Evolutionary conservation across 1,140 invertebrate species (phyloP), one percentile per base, ranked within the genome.

Genomic region (Xylocopa sonorina): DNA sequence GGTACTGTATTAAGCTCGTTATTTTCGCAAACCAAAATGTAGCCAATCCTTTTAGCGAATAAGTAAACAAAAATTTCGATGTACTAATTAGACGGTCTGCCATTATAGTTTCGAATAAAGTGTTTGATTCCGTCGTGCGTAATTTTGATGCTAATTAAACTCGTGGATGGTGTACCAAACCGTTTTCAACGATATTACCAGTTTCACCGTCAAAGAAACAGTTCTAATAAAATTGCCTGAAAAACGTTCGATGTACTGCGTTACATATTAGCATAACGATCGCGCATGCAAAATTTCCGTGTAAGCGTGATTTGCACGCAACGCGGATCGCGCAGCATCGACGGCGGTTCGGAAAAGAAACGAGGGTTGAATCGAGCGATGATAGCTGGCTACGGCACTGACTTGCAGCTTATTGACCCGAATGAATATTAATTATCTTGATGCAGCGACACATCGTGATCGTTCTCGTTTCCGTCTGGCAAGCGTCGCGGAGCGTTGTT

Each of bases 351-450:
- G 14, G 2, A 9, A 50, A n/a, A 24, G 41, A 29, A 55, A 9
- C 21, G 21, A 43, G 21, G 21, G 24, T 43, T 4, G 24, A 66
- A 75, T 67, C 50, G 32, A 14, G 7, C 32, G 34, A 43, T 14
- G 6, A 12, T 62, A 38, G 1, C n/a, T n/a, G n/a, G n/a, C 27
- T 10, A 10, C 27, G 29, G 14, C 29, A 3, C 27, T 27, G 48
- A 34, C 38, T 53, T 18, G 24, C 48, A 67, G 27, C 38, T 68
- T 67, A 68, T 55, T 9, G 41, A 66, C 51, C 46, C 51, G 32
- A 46, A 57, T 55, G 51, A n/a, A 46, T 57, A 76, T 76, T 67
- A 76, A 76, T 68, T 76, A 46, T 41, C 12, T 38, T 16, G 50
- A 32, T 41, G 12, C 34, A 34, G 66, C 55, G 58, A 51, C 46